phyloP scores from a whole-genome alignment of 2,888 invertebrate species.

The Tetragnatha montana region DNA sequence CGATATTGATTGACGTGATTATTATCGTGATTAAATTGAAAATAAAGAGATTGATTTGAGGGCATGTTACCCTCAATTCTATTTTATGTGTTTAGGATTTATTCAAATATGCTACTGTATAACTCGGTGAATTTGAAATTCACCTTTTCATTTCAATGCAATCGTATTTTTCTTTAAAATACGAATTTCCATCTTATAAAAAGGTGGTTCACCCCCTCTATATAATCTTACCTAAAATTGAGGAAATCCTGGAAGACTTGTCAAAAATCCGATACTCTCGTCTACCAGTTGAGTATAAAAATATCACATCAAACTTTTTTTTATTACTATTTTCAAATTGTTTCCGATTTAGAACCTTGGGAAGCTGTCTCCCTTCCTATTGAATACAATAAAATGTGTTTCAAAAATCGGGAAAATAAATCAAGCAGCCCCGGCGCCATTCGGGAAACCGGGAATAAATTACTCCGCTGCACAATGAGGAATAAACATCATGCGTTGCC shows the following conservation, averaged over 20 bases:
- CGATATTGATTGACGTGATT: too few species aligned
- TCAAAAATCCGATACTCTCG: background rate
- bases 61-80: too few species aligned
- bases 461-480: conserved; percentile 34
- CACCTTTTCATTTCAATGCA: too few species aligned
- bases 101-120: too few species aligned
- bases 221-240: conserved; percentile 9
- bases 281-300: background rate
- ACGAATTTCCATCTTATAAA: background rate
- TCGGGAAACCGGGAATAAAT: conserved; percentile 52
- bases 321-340: conserved; percentile 1
- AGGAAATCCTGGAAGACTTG: background rate
- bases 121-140: too few species aligned
- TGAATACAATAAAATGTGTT: conserved; percentile 35
- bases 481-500: conserved; percentile 61
- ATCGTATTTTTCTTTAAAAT: too few species aligned
- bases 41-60: too few species aligned
- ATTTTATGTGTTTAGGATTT: too few species aligned
- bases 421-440: conserved; percentile 26
- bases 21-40: too few species aligned
- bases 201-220: background rate
- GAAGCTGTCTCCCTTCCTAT: background rate
- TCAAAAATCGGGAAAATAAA: conserved; percentile 49
- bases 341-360: background rate
- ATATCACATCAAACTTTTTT: conserved; percentile 9